These are phyloP conservation scores for Papilio xuthus DNA, from an alignment of 1,140 invertebrate genomes.

Conservation along the genomic window DNA sequence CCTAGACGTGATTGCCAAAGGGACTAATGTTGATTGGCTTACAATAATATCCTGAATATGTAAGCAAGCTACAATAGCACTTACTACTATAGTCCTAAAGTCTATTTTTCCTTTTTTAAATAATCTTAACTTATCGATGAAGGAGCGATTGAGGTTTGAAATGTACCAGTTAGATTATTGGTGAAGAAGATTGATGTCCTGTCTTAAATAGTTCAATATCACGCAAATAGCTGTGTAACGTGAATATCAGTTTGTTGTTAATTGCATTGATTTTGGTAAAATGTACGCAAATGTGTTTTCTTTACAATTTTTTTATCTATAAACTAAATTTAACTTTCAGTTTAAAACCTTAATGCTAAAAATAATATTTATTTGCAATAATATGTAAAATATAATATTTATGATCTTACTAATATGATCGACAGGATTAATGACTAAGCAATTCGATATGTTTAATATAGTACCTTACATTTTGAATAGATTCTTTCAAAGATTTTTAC, in stretches of 20 bases:
- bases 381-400: no score
- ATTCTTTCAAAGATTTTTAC: slow-evolving; percentile 38
- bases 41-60: slow-evolving; percentile 33
- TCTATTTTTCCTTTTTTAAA: slow-evolving; percentile 40
- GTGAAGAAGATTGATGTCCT: slow-evolving; percentile 60
- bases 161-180: slow-evolving; percentile 44
- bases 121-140: slow-evolving; percentile 2
- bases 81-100: slow-evolving; percentile 39
- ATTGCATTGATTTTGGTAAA: not conserved
- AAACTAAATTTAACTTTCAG: no score
- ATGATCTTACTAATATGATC: not conserved
- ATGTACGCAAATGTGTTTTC: not conserved
- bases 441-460: not conserved
- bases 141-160: slow-evolving; percentile 28
- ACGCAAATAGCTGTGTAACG: not conserved
- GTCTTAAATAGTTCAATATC: slow-evolving; percentile 11
- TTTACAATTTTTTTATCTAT: not conserved
- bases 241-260: not conserved
- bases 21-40: slow-evolving; percentile 73
- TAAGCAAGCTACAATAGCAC: slow-evolving; percentile 34
- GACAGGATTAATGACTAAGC: not conserved
- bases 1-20: slow-evolving; percentile 66
- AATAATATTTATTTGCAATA: no score
- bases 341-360: no score
- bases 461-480: slow-evolving; percentile 23